phyloP scores from a whole-genome alignment of 2,797 vertebrate species.

The Streptopelia turtur region DNA sequence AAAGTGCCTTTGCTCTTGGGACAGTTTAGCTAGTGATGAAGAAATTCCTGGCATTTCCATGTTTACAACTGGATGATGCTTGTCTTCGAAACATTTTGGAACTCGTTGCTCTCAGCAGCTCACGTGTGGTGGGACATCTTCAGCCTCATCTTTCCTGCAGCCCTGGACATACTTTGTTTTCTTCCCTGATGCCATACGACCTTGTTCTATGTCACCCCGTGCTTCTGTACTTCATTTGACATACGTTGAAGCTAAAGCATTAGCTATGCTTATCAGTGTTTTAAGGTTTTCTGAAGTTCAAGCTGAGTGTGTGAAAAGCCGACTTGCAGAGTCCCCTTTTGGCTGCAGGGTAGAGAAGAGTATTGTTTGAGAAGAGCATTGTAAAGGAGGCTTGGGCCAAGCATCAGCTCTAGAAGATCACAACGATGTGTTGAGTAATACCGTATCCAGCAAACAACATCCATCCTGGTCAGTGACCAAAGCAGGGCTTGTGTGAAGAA shows the following conservation, averaged over 20 bases:
- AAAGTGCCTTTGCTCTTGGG: neutral
- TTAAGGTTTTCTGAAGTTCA: neutral
- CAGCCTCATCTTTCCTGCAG: neutral
- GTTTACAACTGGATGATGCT: neutral
- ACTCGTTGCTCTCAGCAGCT: neutral
- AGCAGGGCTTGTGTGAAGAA: neutral
- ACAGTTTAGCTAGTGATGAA: neutral
- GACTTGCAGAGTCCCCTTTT: neutral
- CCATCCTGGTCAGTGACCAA: neutral
- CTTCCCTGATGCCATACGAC: neutral
- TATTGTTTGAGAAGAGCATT: rapidly evolving
- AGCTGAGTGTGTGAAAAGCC: neutral
- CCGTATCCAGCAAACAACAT: neutral
- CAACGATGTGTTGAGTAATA: neutral
- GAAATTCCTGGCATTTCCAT: neutral
- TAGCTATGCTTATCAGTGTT: rapidly evolving
- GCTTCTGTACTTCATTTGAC: neutral
- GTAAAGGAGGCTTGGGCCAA: neutral
- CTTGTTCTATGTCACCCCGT: neutral
- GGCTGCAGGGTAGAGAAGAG: neutral
- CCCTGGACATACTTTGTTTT: neutral
- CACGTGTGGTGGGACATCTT: neutral
- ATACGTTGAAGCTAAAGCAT: neutral
- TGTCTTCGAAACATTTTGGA: neutral
- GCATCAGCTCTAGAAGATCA: neutral